Percentiles rank a stretch among this genome's conserved stretches.
Conservation (phyloP, 1,140 invertebrate genomes). For the Tribolium madens region DNA sequence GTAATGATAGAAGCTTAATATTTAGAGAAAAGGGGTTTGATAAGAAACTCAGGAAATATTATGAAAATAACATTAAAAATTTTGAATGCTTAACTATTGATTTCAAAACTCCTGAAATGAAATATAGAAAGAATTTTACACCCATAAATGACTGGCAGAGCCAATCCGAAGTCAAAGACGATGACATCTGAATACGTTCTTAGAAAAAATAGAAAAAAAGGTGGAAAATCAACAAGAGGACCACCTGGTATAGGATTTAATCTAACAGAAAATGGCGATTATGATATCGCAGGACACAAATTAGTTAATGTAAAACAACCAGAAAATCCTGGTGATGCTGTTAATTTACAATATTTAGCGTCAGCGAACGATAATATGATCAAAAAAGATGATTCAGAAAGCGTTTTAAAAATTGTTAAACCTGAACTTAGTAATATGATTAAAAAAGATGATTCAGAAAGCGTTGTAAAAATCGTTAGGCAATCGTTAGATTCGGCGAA, state of each 20-base stretch:
- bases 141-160: slow-evolving; percentile 2
- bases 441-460: slow-evolving; percentile 46
- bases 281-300: slow-evolving; percentile 42
- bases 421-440: slow-evolving; percentile 44
- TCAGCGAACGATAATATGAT: neutral
- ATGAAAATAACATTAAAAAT: slow-evolving; percentile 18
- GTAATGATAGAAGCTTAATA: slow-evolving; percentile 48
- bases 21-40: slow-evolving; percentile 45
- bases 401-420: slow-evolving; percentile 45
- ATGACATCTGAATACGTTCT: slow-evolving; percentile 37
- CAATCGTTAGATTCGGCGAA: slow-evolving; percentile 40
- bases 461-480: slow-evolving; percentile 46
- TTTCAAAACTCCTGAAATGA: slow-evolving; percentile 40
- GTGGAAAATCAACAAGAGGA: slow-evolving; percentile 39
- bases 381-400: slow-evolving; percentile 29
- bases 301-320: slow-evolving; percentile 44
- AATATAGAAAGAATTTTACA: slow-evolving; percentile 40
- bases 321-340: slow-evolving; percentile 38
- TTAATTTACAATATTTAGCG: slow-evolving; percentile 41
- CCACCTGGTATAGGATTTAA: slow-evolving; percentile 44
- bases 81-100: slow-evolving; percentile 22
- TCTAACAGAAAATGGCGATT: slow-evolving; percentile 42
- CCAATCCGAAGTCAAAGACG: neutral
- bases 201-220: slow-evolving; percentile 45
- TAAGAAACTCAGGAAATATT: slow-evolving; percentile 45